Evolutionary conservation across 2,113 vertebrate genomes (phyloP).

Genomic region (Zosterops borbonicus): DNA sequence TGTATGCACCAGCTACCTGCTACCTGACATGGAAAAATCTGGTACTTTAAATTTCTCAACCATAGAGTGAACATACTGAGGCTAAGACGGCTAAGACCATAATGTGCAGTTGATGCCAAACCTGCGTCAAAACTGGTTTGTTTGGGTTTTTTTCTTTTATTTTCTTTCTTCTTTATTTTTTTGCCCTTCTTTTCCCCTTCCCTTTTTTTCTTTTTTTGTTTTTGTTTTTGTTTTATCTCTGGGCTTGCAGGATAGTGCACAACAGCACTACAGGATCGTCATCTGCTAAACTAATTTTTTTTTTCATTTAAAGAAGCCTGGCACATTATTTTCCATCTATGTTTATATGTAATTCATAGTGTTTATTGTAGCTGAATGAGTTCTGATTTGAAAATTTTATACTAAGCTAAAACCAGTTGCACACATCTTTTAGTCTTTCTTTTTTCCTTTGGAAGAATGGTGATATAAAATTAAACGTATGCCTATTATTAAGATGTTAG

Average conservation of each 20-base stretch:
- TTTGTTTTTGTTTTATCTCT: neutral
- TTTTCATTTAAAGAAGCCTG: slow-evolving; percentile 10
- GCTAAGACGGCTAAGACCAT: slow-evolving; percentile 6
- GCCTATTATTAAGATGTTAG: slow-evolving; percentile 51
- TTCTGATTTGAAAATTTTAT: slow-evolving; percentile 45
- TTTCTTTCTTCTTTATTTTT: neutral
- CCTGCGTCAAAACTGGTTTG: slow-evolving; percentile 14
- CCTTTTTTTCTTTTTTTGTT: neutral
- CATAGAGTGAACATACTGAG: neutral
- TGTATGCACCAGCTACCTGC: slow-evolving; percentile 44
- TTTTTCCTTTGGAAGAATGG: slow-evolving; percentile 16
- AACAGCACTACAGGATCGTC: slow-evolving; percentile 16
- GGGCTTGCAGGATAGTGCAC: neutral
- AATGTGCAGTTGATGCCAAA: slow-evolving; percentile 4
- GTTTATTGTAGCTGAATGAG: slow-evolving; percentile 20
- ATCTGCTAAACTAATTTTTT: neutral
- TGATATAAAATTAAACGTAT: slow-evolving; percentile 31
- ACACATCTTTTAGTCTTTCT: slow-evolving; percentile 17
- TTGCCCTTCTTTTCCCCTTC: too few species aligned
- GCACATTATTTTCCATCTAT: slow-evolving; percentile 22
- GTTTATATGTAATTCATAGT: slow-evolving; percentile 30
- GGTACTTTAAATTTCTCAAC: neutral
- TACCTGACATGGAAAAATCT: slow-evolving; percentile 18
- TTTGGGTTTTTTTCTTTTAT: neutral
- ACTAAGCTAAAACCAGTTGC: slow-evolving; percentile 37